phyloP scores from a whole-genome alignment of 2,888 invertebrate genomes.

The Tachina grossa region DNA sequence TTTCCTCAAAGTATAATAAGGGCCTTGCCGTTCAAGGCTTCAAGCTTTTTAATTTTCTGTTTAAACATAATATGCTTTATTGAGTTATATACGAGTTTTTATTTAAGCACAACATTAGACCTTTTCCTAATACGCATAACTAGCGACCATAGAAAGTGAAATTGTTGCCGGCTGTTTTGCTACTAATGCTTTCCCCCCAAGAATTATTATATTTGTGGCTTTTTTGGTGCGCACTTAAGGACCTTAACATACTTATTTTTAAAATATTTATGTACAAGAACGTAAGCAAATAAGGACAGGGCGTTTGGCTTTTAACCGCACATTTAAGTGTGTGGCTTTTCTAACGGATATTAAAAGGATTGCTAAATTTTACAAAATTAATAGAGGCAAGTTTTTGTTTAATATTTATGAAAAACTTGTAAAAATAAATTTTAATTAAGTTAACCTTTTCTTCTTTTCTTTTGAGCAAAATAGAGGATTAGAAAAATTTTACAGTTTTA shows the following conservation, averaged over 20 bases:
- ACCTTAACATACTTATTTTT: background rate
- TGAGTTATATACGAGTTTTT: background rate
- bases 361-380: conserved; percentile 10
- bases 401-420: background rate
- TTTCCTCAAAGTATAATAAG: background rate
- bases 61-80: background rate
- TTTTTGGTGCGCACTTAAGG: background rate
- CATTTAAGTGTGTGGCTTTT: conserved; percentile 37
- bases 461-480: too few species aligned
- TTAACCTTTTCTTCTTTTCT: background rate
- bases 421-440: background rate
- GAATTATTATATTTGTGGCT: background rate
- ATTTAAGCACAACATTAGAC: background rate
- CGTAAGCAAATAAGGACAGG: background rate
- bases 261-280: background rate
- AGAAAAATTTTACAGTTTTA: too few species aligned
- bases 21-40: background rate
- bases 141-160: background rate
- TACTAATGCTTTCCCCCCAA: background rate
- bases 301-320: conserved; percentile 13
- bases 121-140: background rate
- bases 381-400: background rate
- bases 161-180: background rate
- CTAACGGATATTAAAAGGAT: background rate
- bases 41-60: background rate